Evolutionary conservation across 1,140 invertebrate species (phyloP).

Genomic region (Cydia fagiglandana): DNA sequence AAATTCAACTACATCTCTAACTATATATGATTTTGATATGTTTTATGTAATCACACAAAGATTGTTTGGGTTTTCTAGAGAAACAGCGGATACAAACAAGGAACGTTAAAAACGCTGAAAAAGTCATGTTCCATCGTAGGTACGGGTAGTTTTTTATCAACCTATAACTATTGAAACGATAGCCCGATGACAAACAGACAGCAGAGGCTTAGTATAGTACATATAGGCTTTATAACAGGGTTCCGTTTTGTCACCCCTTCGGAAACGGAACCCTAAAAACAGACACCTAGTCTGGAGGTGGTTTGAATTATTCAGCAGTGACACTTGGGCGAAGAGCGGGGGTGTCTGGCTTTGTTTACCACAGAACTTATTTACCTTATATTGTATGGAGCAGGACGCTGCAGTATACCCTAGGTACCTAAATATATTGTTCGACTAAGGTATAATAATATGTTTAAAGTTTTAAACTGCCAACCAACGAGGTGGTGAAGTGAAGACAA

Average conservation of each 20-base stretch:
- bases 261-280: not conserved
- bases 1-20: too few species aligned
- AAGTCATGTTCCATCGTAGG: too few species aligned
- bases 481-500: too few species aligned
- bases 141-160: too few species aligned
- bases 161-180: too few species aligned
- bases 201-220: not conserved
- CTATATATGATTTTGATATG: too few species aligned
- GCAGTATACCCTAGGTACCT: not conserved
- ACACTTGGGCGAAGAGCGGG: slow-evolving; percentile 19
- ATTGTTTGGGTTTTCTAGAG: too few species aligned
- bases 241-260: not conserved
- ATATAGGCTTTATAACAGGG: not conserved
- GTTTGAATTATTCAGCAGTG: slow-evolving; percentile 24
- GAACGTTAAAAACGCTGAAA: too few species aligned
- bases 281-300: slow-evolving; percentile 14
- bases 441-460: too few species aligned
- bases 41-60: too few species aligned
- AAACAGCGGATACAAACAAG: too few species aligned
- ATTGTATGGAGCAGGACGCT: not conserved
- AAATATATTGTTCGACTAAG: not conserved
- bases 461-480: too few species aligned
- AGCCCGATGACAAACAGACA: not conserved
- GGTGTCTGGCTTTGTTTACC: slow-evolving; percentile 19
- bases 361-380: not conserved